Evolutionary conservation across 2,888 invertebrate species (phyloP), one percentile per base, ranked within the genome.

Genomic region (Andrena praecox): DNA sequence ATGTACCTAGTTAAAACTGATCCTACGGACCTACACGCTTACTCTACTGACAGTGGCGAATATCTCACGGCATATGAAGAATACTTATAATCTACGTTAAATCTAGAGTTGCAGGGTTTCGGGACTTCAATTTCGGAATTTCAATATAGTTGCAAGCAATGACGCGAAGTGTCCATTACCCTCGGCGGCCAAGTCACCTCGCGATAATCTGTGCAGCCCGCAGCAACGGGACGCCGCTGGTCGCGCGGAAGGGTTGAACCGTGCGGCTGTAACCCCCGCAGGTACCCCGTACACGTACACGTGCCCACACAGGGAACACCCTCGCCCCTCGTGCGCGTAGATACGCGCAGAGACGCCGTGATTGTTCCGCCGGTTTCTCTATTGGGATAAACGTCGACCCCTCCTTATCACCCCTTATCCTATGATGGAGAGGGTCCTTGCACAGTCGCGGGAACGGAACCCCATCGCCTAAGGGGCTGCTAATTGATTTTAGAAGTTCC

Each of bases 401-500:
- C 89, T 89, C 74, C 89, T 90, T 89, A 89, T 90, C 89, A 84
- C 79, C 88, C 88, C 88, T 89, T 87, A 88, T 85, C 86, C 85
- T 86, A 85, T 86, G 86, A 88, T 82, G 85, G 77, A 85, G 79
- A 86, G 89, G 82, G 85, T 82, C 80, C 77, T 82, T 73, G 75
- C 78, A 77, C 62, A 82, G 80, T 89, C 86, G 84, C 86, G 85
- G 84, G 84, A 88, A 84, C 82, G 82, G 85, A 87, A 85, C 85
- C 86, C 87, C 85, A 82, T 74, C 78, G 89, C 90, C 91, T 89
- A 85, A 91, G 92, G 91, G 92, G 90, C 91, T 93, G 93, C 93
- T 93, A 93, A 93, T 93, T 93, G 93, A 93, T 93, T 93, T 93
- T 92, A 91, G 90, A 93, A 93, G 93, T 93, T 93, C 85, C 91